These are phyloP conservation scores for Halcyon leucocephala DNA, from an alignment of 2,797 vertebrate species.

Conservation along the genomic window DNA sequence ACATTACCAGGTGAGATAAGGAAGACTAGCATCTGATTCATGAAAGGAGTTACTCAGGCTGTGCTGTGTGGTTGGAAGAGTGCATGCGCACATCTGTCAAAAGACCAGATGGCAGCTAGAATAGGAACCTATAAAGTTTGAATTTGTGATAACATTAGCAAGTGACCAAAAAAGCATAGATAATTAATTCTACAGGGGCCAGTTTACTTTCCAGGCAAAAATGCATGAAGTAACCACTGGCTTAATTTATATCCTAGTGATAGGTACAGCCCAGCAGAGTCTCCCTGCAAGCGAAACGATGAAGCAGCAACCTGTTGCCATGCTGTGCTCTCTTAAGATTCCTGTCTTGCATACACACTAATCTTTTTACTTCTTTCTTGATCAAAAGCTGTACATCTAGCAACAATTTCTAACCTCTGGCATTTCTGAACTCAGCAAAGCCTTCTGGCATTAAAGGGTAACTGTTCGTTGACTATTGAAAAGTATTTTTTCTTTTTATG, in stretches of 20 bases:
- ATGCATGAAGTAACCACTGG: not conserved
- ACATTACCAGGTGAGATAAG: not conserved
- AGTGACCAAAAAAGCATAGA: not conserved
- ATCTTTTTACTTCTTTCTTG: not conserved
- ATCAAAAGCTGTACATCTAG: not conserved
- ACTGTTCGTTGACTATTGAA: not conserved
- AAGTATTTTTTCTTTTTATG: not conserved
- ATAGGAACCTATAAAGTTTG: not conserved
- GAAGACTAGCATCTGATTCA: not conserved
- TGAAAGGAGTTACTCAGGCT: not conserved
- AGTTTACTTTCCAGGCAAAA: constrained; percentile 11
- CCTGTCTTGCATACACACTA: not conserved
- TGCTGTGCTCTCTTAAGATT: not conserved
- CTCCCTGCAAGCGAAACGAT: not conserved
- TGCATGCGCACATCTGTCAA: not conserved
- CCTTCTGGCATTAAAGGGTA: not conserved
- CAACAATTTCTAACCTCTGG: constrained; percentile 1
- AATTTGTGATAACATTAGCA: not conserved
- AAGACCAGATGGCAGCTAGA: not conserved
- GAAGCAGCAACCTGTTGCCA: not conserved
- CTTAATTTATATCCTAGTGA: not conserved
- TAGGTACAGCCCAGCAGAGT: not conserved
- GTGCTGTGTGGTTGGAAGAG: not conserved
- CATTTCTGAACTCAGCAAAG: not conserved
- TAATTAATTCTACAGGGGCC: not conserved